Base-by-base conservation (phyloP, 1,140 invertebrate species). In the Phocides pigmalion region DNA sequence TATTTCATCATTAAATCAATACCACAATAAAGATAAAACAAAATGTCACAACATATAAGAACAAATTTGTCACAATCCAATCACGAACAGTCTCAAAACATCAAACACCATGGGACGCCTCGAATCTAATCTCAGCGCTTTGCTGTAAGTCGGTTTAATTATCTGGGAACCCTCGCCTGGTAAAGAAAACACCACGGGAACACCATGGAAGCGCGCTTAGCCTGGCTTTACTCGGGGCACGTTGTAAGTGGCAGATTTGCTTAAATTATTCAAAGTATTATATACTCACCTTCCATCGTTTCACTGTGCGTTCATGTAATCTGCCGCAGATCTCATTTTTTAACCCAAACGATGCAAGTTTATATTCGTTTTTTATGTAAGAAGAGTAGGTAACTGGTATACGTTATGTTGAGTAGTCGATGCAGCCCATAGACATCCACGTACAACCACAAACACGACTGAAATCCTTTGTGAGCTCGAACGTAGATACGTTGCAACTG, bases 111-210 rank as follows among this genome's bases (percentile, higher is more conserved):
- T 69, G 22, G 66, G 4, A 5, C 46, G 72, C 70, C 62, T 62
- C 74, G 25, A 49, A 44, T 64, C 50, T 83, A 83, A 83, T 82
- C 79, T 76, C 62, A 25, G 53, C 25, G 70, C 73, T 76, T 62
- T 70, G 71, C 70, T 72, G 74, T 83, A 84, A 85, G 80, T 72
- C 72, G 70, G 66, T 76, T 78, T 79, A 82, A 84, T 86, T 82
- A 84, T 81, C 72, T 81, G 63, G 62, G 72, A 68, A 62, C 62
- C 62, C 66, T 64, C 54, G 44, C 62, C 50, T 22, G 53, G 22
- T 51, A 81, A 81, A 83, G 79, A 80, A 82, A 79, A 82, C 74
- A 82, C 44, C 62, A 66, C 39, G 51, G 64, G 62, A 58, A 66
- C 67, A 41, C 39, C 51, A 62, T 59, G 65, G 64, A 72, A 22